Evolutionary conservation across 2,797 vertebrate species (phyloP), one percentile per base, ranked within the genome.

Genomic region (Chelmon rostratus): DNA sequence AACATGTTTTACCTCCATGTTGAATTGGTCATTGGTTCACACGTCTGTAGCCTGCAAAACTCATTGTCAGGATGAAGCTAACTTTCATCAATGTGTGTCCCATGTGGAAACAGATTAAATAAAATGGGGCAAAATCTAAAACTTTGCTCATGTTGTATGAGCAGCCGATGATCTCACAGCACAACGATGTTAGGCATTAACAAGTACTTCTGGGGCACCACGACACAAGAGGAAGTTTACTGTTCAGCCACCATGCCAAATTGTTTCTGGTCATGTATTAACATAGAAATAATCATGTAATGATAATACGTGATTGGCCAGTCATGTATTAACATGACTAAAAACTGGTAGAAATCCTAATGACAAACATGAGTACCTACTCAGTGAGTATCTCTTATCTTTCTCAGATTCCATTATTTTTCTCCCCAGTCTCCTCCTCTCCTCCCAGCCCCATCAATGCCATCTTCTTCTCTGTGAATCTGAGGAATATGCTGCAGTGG

Each of bases 401-500:
- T 76, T 54, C 2, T 40, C 3, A 21, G 18, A 12, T 12, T 66
- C 40, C 19, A 7, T 15, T 49, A 8, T 70, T 25, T 13, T 38
- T 75, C 49, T 68, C 37, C 57, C 58, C 72, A 88, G 79, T 62
- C 46, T 78, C 78, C 40, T 59, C 69, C 33, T 42, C 66, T 59
- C 81, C 52, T 19, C 82, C 91, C 4, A 82, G 72, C 13, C 96
- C 95, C 0, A 50, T 8, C 52, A 53, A 90, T 7, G 92, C 95
- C 49, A 59, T 12, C 52, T 96, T 95, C 82, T 76, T 82, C 37
- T 96, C 95, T 0, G 15, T 91, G 21, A 94, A 95, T 74, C 88
- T 96, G 65, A 92, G 76, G 70, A 96, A 96, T 68, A 16, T 82
- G 0, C 70, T 96, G 38, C 73, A 85, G 0, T 96, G 96, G 96